Conservation (phyloP, 1,140 invertebrate genomes). For the Calephelis virginiensis region DNA sequence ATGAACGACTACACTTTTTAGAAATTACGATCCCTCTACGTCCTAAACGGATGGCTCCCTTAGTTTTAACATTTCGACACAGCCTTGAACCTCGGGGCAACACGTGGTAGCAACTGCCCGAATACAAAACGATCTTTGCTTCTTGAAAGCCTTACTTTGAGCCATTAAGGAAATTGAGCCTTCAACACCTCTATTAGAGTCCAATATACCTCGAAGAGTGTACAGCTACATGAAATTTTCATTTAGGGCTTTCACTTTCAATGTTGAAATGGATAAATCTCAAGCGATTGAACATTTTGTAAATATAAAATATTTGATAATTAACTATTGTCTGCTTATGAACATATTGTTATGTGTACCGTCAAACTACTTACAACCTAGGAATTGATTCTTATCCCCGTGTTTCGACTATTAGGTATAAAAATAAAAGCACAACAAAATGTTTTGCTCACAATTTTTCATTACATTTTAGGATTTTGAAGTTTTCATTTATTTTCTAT, state of each 20-base stretch:
- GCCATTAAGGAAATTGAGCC: constrained; percentile 40
- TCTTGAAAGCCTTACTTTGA: constrained; percentile 43
- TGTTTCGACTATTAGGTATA: too few relatives aligned
- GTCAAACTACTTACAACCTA: too few relatives aligned
- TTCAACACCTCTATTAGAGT: constrained; percentile 36
- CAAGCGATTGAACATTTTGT: neutral
- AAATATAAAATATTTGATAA: neutral
- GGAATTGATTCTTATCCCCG: too few relatives aligned
- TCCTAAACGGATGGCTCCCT: constrained; percentile 27
- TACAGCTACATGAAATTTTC: constrained; percentile 33
- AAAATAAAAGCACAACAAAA: too few relatives aligned
- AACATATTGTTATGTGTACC: too few relatives aligned
- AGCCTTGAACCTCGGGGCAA: constrained; percentile 57
- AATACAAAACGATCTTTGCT: constrained; percentile 55
- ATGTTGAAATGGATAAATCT: constrained; percentile 22
- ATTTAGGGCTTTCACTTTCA: constrained; percentile 40
- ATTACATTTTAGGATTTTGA: too few relatives aligned
- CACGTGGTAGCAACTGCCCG: constrained; percentile 51
- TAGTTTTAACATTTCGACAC: constrained; percentile 36
- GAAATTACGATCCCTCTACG: neutral
- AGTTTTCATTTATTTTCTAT: too few relatives aligned
- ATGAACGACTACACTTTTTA: too few relatives aligned
- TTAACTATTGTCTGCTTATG: too few relatives aligned
- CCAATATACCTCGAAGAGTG: constrained; percentile 35
- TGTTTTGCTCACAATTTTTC: too few relatives aligned